Percentiles rank a stretch among this genome's conserved stretches.
phyloP scores from a whole-genome alignment of 1,140 invertebrate genomes.

The Hyposmocoma kahamanoa region DNA sequence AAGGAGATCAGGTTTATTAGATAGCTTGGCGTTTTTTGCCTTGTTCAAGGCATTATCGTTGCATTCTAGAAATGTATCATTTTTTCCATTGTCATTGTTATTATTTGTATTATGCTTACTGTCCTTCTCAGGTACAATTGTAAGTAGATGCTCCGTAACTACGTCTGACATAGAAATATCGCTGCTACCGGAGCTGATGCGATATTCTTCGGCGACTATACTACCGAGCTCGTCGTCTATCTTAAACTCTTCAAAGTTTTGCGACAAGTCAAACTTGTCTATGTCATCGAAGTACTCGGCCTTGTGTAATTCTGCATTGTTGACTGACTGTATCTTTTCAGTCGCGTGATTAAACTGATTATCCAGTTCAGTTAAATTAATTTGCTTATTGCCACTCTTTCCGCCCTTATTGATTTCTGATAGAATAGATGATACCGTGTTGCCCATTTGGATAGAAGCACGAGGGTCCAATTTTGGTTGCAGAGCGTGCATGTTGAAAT shows the following conservation, averaged over 20 bases:
- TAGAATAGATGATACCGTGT: constrained; percentile 75
- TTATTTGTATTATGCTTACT: constrained; percentile 32
- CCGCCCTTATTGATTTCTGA: constrained; percentile 75
- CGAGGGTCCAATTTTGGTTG: constrained; percentile 67
- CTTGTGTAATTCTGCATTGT: constrained; percentile 48
- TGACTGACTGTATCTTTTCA: constrained; percentile 32
- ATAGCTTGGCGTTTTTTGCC: constrained; percentile 60
- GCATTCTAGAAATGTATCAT: constrained; percentile 43
- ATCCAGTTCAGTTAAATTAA: constrained; percentile 62
- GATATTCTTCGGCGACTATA: constrained; percentile 71
- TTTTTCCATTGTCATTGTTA: constrained; percentile 35
- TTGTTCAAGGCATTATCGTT: constrained; percentile 31
- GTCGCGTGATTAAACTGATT: constrained; percentile 52
- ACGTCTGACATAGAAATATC: constrained; percentile 76
- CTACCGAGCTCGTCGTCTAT: constrained; percentile 83
- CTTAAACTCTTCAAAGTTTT: constrained; percentile 88
- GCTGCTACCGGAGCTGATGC: constrained; percentile 73
- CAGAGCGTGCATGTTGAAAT: constrained; percentile 54
- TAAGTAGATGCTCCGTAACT: constrained; percentile 54
- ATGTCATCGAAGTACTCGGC: constrained; percentile 64
- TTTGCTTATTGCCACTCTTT: constrained; percentile 52
- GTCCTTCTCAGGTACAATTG: constrained; percentile 48
- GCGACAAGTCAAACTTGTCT: constrained; percentile 79
- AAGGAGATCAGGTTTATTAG: constrained; percentile 71
- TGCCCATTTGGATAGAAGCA: constrained; percentile 74